phyloP scores from a whole-genome alignment of 2,113 vertebrate species.

The Rhynchopsitta pachyrhyncha region DNA sequence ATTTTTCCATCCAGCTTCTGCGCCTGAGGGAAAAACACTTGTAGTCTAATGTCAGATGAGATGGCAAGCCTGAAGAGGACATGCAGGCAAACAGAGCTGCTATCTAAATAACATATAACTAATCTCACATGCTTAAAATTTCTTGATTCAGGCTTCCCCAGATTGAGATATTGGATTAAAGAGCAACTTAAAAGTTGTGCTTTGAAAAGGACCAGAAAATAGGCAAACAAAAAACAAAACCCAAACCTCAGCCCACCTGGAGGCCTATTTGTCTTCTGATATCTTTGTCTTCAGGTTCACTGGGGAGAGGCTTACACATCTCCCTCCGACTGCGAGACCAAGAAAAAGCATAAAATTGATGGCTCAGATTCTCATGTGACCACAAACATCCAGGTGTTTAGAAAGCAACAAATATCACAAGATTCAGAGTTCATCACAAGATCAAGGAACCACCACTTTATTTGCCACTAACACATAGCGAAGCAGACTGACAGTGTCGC shows the following conservation, averaged over 20 bases:
- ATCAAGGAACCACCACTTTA: not conserved
- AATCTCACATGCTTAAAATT: not conserved
- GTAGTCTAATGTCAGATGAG: not conserved
- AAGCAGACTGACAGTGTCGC: not conserved
- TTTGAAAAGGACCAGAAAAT: not conserved
- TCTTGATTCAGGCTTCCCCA: not conserved
- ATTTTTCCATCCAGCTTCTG: not conserved
- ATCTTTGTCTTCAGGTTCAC: not conserved
- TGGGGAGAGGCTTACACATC: not conserved
- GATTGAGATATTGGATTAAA: not conserved
- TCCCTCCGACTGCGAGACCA: not conserved
- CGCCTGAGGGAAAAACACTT: not conserved
- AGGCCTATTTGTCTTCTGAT: not conserved
- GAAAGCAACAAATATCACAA: constrained; percentile 18
- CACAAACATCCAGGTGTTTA: not conserved
- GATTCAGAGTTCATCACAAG: not conserved
- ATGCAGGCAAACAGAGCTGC: not conserved
- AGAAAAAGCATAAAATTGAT: not conserved
- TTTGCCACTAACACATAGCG: not conserved
- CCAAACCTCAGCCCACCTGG: not conserved
- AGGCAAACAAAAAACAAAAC: not conserved
- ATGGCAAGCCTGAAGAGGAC: not conserved
- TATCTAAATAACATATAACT: not conserved
- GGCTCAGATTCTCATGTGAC: not conserved
- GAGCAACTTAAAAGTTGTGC: not conserved